phyloP scores from a whole-genome alignment of 1,140 invertebrate genomes.

The Brachionus sp. region DNA sequence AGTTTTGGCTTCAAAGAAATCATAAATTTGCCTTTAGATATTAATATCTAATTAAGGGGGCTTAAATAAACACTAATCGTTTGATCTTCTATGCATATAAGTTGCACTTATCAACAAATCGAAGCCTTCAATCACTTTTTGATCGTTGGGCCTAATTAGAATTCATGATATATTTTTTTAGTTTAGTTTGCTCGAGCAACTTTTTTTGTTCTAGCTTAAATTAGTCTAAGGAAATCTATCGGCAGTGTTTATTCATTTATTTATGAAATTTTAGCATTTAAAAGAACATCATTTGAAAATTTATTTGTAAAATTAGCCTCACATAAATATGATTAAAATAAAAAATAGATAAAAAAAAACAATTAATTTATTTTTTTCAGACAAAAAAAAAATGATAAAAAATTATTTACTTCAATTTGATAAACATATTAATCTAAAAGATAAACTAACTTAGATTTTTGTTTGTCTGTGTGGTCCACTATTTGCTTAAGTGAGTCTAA shows the following conservation, averaged over 20 bases:
- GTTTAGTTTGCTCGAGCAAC: neutral
- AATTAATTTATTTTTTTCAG: too few relatives aligned
- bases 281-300: neutral
- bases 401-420: neutral
- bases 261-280: neutral
- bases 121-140: neutral
- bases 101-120: constrained; percentile 15
- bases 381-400: neutral
- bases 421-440: neutral
- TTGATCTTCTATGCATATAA: constrained; percentile 13
- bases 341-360: neutral
- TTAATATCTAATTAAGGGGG: neutral
- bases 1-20: neutral
- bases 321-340: too few relatives aligned
- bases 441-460: neutral
- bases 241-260: neutral
- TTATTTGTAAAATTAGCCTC: neutral
- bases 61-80: neutral
- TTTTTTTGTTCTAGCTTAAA: neutral
- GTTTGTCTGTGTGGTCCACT: neutral
- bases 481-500: neutral
- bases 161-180: neutral
- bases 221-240: neutral
- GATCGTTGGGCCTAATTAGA: neutral
- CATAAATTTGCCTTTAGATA: neutral